Conservation (phyloP, 2,797 vertebrate genomes). For the Phoeniculus purpureus region DNA sequence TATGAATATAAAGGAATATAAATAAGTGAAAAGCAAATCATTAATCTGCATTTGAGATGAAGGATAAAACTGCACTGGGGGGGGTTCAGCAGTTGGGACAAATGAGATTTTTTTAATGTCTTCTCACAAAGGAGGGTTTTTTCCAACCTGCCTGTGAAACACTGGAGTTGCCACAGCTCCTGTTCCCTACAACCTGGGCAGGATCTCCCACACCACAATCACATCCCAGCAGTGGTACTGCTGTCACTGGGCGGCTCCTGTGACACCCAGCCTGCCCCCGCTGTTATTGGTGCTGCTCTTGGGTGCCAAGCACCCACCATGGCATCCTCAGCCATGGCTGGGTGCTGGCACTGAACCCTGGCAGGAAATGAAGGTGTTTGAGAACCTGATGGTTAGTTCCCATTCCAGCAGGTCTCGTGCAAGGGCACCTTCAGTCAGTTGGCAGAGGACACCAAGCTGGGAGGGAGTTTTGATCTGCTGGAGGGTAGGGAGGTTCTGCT, state of each 20-base stretch:
- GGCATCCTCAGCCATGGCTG: background rate
- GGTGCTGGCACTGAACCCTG: fast-evolving
- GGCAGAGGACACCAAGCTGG: no score
- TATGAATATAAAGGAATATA: background rate
- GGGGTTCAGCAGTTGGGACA: background rate
- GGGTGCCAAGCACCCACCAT: fast-evolving
- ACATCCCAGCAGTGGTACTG: background rate
- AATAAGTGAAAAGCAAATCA: background rate
- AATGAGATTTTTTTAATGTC: background rate
- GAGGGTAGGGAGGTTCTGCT: no score
- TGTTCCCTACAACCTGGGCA: background rate
- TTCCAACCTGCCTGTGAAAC: background rate
- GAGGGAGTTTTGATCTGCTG: no score
- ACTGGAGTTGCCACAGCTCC: background rate
- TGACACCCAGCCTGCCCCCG: background rate
- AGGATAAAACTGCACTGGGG: background rate
- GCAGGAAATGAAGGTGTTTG: background rate
- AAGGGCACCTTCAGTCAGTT: background rate
- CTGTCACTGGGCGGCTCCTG: background rate
- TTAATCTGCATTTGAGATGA: background rate
- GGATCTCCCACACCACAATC: fast-evolving
- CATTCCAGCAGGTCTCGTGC: background rate
- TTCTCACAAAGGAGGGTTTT: background rate
- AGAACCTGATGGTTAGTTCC: background rate
- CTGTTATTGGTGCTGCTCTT: fast-evolving